phyloP scores from a whole-genome alignment of 1,140 invertebrate genomes.

The Solen grandis region DNA sequence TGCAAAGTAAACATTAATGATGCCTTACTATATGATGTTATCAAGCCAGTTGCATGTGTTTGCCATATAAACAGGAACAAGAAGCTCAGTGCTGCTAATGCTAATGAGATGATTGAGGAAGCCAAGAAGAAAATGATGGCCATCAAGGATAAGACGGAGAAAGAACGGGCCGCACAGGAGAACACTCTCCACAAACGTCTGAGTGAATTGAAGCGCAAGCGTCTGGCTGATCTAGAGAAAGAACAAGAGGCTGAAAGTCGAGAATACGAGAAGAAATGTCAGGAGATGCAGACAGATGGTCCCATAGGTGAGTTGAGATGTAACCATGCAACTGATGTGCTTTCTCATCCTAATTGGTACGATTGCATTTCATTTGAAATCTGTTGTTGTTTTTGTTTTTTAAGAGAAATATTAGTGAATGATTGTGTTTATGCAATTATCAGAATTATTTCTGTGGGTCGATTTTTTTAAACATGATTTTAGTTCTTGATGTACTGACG shows the following conservation, averaged over 20 bases:
- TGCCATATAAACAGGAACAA: too few species aligned
- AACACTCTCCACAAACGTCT: constrained; percentile 72
- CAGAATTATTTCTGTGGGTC: too few species aligned
- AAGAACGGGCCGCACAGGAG: constrained; percentile 68
- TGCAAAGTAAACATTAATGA: too few species aligned
- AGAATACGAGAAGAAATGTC: constrained; percentile 66
- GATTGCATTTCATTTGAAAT: too few species aligned
- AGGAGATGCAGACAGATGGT: constrained; percentile 68
- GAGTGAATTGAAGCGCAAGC: constrained; percentile 64
- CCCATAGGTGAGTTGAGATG: constrained; percentile 73
- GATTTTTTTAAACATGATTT: too few species aligned
- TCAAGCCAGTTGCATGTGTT: too few species aligned
- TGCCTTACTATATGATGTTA: too few species aligned
- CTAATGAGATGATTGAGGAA: constrained; percentile 66
- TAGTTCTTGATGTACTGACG: too few species aligned
- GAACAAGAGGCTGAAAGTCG: constrained; percentile 67
- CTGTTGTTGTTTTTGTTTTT: neutral
- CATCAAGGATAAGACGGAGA: constrained; percentile 72
- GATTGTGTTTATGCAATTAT: too few species aligned
- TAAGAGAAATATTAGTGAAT: too few species aligned
- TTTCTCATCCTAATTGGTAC: neutral
- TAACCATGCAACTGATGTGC: neutral
- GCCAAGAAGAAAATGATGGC: constrained; percentile 68
- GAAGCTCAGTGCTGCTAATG: constrained; percentile 59
- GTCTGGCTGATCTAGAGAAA: constrained; percentile 62